Conservation (phyloP, 2,797 vertebrate species). For the Xenentodon cancila region DNA sequence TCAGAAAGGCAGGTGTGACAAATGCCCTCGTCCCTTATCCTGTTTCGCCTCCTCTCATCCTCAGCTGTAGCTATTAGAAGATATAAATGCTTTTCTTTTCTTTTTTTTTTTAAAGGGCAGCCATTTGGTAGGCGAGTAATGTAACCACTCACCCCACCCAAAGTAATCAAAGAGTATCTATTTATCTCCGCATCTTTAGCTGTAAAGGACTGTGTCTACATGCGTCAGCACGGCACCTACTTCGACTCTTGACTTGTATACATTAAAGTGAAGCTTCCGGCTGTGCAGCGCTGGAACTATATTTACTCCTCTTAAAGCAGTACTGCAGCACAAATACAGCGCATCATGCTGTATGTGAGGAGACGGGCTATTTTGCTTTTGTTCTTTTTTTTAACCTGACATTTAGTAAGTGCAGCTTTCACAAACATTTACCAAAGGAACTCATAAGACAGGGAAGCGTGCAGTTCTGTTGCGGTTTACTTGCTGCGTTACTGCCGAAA, state of each 20-base stretch:
- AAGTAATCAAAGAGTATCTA: conserved; percentile 12
- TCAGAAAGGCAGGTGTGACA: conserved; percentile 52
- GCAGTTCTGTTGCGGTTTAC: too few relatives aligned
- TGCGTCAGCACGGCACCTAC: conserved; percentile 38
- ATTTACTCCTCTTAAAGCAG: conserved; percentile 20
- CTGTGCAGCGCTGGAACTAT: conserved; percentile 11
- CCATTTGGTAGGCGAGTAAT: conserved; percentile 26
- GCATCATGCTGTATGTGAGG: too few relatives aligned
- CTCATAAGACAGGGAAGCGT: conserved; percentile 17
- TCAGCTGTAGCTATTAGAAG: conserved; percentile 6
- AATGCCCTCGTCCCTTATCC: conserved; percentile 22
- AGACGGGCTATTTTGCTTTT: background rate
- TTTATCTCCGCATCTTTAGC: conserved; percentile 47
- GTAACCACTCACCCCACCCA: conserved; percentile 18
- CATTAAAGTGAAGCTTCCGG: conserved; percentile 24
- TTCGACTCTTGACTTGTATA: conserved; percentile 41
- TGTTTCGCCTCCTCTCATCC: conserved; percentile 11
- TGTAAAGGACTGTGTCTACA: conserved; percentile 28
- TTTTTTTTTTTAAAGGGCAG: conserved; percentile 13
- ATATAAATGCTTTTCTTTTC: background rate
- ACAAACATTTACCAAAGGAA: conserved; percentile 7
- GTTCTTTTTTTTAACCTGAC: conserved; percentile 16
- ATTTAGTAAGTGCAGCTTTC: conserved; percentile 12
- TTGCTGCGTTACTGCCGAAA: too few relatives aligned
- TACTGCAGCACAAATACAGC: background rate